Conservation (phyloP, 2,888 invertebrate genomes). For the Linnaemya vulpina region DNA sequence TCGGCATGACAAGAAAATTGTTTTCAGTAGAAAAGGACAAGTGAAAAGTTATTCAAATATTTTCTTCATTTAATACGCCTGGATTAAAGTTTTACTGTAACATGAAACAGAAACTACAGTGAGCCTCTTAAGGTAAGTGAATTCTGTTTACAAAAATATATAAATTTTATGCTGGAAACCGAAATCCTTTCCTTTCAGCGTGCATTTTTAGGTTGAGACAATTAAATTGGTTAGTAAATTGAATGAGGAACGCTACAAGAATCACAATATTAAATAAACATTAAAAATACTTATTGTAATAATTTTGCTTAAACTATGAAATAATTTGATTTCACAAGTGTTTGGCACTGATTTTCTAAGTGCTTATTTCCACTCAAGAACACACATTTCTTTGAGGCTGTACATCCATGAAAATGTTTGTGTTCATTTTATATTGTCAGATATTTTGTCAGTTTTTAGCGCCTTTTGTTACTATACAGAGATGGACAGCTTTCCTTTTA, state of each 20-base stretch:
- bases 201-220: not conserved
- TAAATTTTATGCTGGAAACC: too few relatives aligned
- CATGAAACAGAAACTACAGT: too few relatives aligned
- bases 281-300: not conserved
- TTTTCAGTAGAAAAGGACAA: too few relatives aligned
- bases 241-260: not conserved
- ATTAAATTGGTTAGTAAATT: not conserved
- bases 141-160: too few relatives aligned
- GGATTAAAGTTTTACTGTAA: too few relatives aligned
- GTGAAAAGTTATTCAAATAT: too few relatives aligned
- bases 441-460: not conserved
- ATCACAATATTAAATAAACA: not conserved
- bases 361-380: constrained; percentile 8
- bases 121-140: too few relatives aligned
- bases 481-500: not conserved
- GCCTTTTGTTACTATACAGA: not conserved
- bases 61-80: too few relatives aligned
- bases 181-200: too few relatives aligned
- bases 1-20: too few relatives aligned
- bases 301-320: constrained; percentile 1
- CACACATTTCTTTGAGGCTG: not conserved
- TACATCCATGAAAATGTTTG: not conserved
- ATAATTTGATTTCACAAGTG: not conserved
- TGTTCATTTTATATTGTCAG: not conserved
- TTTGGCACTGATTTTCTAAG: not conserved